Conservation (phyloP, 2,113 vertebrate species). For the Hiodon alosoides region DNA sequence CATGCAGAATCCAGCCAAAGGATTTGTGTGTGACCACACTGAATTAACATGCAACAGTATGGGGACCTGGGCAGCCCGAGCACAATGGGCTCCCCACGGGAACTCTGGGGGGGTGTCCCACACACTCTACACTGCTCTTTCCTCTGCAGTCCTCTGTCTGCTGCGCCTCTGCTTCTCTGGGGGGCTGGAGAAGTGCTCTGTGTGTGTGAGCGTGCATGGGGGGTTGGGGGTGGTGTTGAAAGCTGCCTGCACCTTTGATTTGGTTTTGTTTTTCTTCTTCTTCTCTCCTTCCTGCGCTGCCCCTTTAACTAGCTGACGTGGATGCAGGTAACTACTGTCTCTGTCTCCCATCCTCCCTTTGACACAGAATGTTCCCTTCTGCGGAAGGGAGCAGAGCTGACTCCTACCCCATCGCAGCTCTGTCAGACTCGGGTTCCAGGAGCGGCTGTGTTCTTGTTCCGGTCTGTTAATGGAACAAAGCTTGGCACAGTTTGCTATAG, state of each 20-base stretch:
- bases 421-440: neutral
- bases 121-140: neutral
- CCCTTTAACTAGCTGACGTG: slow-evolving; percentile 85
- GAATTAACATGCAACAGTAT: too few relatives aligned
- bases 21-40: too few relatives aligned
- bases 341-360: slow-evolving; percentile 1
- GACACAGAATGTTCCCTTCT: neutral
- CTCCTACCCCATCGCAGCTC: neutral
- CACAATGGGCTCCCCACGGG: neutral
- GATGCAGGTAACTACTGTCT: slow-evolving; percentile 92
- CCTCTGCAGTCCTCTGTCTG: neutral
- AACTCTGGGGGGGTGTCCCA: neutral
- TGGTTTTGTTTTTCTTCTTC: slow-evolving; percentile 69
- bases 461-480: too few relatives aligned
- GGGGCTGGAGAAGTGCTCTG: neutral
- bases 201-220: slow-evolving; percentile 42
- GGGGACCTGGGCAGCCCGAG: neutral
- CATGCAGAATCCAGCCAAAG: too few relatives aligned
- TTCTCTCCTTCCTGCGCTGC: slow-evolving; percentile 43
- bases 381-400: neutral
- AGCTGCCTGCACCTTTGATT: slow-evolving; percentile 46
- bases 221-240: too few relatives aligned
- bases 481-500: too few relatives aligned
- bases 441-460: neutral
- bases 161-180: neutral